Evolutionary conservation across 2,888 invertebrate genomes (phyloP), one percentile per base, ranked within the genome.

Genomic region (Pachycephus smyrnensis): DNA sequence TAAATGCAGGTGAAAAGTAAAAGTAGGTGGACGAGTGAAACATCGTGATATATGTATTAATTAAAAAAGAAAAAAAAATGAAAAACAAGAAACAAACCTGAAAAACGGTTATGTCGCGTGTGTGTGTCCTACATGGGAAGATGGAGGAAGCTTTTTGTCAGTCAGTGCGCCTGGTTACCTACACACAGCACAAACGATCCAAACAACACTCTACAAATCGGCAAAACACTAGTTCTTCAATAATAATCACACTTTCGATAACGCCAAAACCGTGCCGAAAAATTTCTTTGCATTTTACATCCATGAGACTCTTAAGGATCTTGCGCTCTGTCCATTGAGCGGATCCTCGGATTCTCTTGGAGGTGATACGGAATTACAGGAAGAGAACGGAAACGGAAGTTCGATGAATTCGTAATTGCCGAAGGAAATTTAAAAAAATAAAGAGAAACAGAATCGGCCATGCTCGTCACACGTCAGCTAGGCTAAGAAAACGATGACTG

Each of bases 121-220:
- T 87, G 88, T 86, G 84, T 85, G 86, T 89, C 89, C 89, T 89
- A 89, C 84, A 88, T 87, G 87, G 88, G 80, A 82, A 82, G 85
- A 88, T 88, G 88, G 86, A 88, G 86, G 86, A 89, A 89, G 88
- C 88, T 88, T 55, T 55, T 71, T 87, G 86, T 89, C 88, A 84
- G 87, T 90, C 90, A 90, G 86, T 90, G 90, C 85, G 90, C 87
- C 90, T 89, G 90, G 90, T 90, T 90, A 90, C 90, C 90, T 90
- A 90, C 86, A 89, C 90, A 90, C 87, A 90, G 87, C 89, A 90
- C 88, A 90, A 90, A 90, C 88, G 86, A 85, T 90, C 89, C 88
- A 90, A 89, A 89, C 89, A 89, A 90, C 86, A 89, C 86, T 88
- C 87, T 85, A 83, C 88, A 82, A 85, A 87, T 81, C 37, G 79